phyloP scores from a whole-genome alignment of 2,113 vertebrate species.

The Gymnocephalus cernua region DNA sequence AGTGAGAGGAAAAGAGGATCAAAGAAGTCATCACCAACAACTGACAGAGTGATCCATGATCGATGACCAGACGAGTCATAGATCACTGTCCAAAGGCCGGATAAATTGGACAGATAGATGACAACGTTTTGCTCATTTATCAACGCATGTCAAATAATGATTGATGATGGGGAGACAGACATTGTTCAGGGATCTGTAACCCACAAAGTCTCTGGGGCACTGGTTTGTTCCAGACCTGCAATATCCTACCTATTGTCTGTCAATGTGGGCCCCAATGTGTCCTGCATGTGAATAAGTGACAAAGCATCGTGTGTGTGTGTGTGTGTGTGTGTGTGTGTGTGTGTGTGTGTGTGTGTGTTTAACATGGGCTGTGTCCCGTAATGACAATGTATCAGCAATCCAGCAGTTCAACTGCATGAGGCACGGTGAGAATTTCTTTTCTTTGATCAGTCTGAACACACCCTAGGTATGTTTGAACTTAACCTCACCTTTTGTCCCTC shows the following conservation, averaged over 20 bases:
- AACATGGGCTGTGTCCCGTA: background rate
- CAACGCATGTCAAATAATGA: conserved; percentile 11
- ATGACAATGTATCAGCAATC: background rate
- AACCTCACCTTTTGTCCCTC: conserved; percentile 85
- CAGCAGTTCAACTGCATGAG: background rate
- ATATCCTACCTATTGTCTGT: background rate
- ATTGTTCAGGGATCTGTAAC: background rate
- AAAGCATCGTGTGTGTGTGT: background rate
- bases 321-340: background rate
- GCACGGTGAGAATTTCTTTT: background rate
- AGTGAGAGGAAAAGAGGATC: background rate
- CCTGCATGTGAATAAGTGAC: background rate
- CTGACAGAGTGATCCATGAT: conserved; percentile 20
- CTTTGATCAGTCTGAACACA: background rate
- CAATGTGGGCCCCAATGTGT: background rate
- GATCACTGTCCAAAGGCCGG: conserved; percentile 36
- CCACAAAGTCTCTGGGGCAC: background rate
- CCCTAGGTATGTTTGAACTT: background rate
- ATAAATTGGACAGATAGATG: conserved; percentile 43
- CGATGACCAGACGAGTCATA: conserved; percentile 7
- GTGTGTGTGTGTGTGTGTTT: background rate
- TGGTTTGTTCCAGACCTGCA: conserved; percentile 1
- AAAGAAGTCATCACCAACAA: background rate
- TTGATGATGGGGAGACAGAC: background rate
- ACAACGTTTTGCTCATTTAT: conserved; percentile 41